Base-by-base conservation (phyloP, 1,140 invertebrate species). In the Camponotus floridanus region DNA sequence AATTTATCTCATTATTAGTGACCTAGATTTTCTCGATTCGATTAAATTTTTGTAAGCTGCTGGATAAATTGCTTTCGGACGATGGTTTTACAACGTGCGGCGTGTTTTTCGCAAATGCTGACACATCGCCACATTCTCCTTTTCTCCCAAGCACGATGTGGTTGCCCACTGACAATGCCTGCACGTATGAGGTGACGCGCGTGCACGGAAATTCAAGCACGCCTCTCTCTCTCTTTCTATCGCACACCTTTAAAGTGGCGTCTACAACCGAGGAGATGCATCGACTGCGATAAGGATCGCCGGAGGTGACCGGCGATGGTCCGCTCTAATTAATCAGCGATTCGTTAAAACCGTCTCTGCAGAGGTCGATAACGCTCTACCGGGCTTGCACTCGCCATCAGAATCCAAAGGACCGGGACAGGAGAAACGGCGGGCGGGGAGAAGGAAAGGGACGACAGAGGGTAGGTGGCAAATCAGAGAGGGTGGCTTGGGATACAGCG, bases 251-350 rank as follows among this genome's bases (percentile, higher is more conserved):
- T 73, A 83, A 83, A 57, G 55, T 42, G 48, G 39, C 39, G 45
- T 61, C 26, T 61, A 67, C 36, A 33, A 45, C 48, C 79, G 55
- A 74, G 18, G 79, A 51, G 48, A n/a, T 57, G 70, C 73, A 76
- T 73, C 45, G 57, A 18, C 2, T 31, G 33, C 31, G 85, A 88
- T 90, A 86, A 85, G 65, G 61, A 86, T 84, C 78, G 87, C 61
- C 84, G 21, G 15, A 26, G 39, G 42, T 70, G 55, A 64, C 68
- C n/a, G 57, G 36, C 42, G 55, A 64, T 57, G 59, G 33, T 59
- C 39, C 64, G 65, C 42, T 36, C 79, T 90, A 91, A 91, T 92
- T 92, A 92, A 92, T 91, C 90, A 91, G 70, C 83, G 87, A 90
- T 91, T 87, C 76, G 84, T 91, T 91, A 90, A 92, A 92, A 90